Evolutionary conservation across 2,113 vertebrate genomes (phyloP), one percentile per base, ranked within the genome.

Genomic region (Sakesphorus luctuosus): DNA sequence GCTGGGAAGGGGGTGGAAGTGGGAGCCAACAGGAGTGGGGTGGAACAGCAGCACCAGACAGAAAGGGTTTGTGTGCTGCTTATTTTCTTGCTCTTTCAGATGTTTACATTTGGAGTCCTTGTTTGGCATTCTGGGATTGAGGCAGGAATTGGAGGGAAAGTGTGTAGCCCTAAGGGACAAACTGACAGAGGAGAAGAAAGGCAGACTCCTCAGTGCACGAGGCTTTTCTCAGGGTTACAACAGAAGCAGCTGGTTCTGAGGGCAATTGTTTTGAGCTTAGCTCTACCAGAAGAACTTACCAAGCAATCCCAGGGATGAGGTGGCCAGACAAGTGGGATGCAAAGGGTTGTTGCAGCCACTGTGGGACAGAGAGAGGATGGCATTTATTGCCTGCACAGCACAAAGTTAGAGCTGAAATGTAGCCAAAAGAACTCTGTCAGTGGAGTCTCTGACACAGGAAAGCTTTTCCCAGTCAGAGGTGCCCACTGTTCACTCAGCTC

Each of bases 61-160:
- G 95, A 88, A 83, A 33, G 55, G 58, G 84, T 71, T 50, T 90
- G 52, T 91, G 62, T 17, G 50, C 11, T 87, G 67, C 29, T 77
- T 93, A 38, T 96, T 95, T 94, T 88, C 89, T 81, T 94, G 72
- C 84, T 94, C 89, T 89, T 95, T 96, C 50, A 63, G 46, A 12
- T 94, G 72, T 91, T 93, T 96, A 65, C 47, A 28, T 88, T 89
- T 58, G 33, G 55, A 68, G 71, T 44, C 47, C 74, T 3, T 2
- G 1, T 87, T 72, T 9, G 2, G 82, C 44, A 6, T 84, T 38
- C 62, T 72, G 77, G 66, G n/a, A 72, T 61, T 87, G 36, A 58
- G 58, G 78, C 66, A 84, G 53, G 33, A 21, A 56, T 85, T 72
- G 62, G 85, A 96, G 74, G 90, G 62, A 38, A 89, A 84, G 29